phyloP scores from a whole-genome alignment of 2,888 invertebrate genomes.

The Rotaria magnacalcarata region DNA sequence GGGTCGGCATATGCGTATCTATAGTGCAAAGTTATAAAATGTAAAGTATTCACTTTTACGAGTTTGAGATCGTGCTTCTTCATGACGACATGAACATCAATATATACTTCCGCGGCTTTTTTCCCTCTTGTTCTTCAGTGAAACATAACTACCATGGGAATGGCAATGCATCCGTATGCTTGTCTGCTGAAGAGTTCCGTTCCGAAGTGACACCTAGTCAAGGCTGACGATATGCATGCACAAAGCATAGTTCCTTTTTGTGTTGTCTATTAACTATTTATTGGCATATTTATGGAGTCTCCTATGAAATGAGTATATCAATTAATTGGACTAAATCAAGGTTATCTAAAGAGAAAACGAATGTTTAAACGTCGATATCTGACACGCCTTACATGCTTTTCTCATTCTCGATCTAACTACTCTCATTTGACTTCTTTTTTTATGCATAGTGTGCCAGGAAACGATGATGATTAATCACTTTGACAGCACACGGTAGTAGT shows the following conservation, averaged over 20 bases:
- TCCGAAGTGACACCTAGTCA: background rate
- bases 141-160: background rate
- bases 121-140: background rate
- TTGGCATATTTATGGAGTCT: background rate
- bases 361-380: background rate
- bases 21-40: background rate
- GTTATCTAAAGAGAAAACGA: background rate
- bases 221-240: background rate
- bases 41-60: background rate
- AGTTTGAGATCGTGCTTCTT: background rate
- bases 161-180: background rate
- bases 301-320: background rate
- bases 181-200: background rate
- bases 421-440: background rate
- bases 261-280: background rate
- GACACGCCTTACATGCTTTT: background rate
- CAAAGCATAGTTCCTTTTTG: background rate
- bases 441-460: background rate
- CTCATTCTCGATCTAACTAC: background rate
- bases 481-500: constrained; percentile 5
- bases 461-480: constrained; percentile 29
- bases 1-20: background rate
- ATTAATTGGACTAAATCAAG: constrained; percentile 17
- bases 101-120: background rate
- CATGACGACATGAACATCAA: background rate